A percentile compares a stretch with the other conserved stretches of the same genome.
Evolutionary conservation across 2,797 vertebrate genomes (phyloP).

Genomic region (Falco peregrinus): DNA sequence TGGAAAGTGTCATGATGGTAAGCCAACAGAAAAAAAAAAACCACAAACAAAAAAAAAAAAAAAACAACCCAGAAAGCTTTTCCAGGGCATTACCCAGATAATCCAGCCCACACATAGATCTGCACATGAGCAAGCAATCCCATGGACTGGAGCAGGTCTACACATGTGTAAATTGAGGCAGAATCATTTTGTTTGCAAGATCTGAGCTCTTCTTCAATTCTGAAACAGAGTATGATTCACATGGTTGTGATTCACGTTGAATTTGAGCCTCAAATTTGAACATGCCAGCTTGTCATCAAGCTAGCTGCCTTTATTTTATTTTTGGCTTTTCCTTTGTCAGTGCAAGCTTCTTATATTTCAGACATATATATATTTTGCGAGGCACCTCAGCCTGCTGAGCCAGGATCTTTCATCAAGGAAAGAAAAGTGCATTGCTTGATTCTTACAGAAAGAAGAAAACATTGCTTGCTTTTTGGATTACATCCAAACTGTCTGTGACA

Average conservation of each 20-base stretch:
- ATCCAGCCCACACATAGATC: not conserved
- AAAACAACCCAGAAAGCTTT: not conserved
- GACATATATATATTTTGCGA: not conserved
- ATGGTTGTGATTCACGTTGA: conserved; percentile 52
- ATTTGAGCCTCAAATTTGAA: conserved; percentile 49
- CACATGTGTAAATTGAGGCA: not conserved
- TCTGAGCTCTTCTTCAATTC: not conserved
- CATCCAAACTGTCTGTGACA: conserved; percentile 59
- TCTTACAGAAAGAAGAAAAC: conserved; percentile 62
- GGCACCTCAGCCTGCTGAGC: conserved; percentile 34
- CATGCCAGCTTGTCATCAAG: conserved; percentile 55
- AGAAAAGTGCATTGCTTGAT: conserved; percentile 34
- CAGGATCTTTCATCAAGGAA: conserved; percentile 59
- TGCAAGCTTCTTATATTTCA: conserved; percentile 57
- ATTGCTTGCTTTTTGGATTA: conserved; percentile 50
- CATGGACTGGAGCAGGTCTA: not conserved
- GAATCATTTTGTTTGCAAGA: not conserved
- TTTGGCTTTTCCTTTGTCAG: conserved; percentile 55
- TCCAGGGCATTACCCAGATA: not conserved
- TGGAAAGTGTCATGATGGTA: not conserved
- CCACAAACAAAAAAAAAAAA: no score
- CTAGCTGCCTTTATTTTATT: conserved; percentile 29
- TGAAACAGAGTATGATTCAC: conserved; percentile 23
- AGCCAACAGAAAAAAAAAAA: not conserved
- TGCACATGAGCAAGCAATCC: not conserved